These are phyloP conservation scores for Poecilia velifera DNA, from an alignment of 2,797 vertebrate species.

Conservation along the genomic window DNA sequence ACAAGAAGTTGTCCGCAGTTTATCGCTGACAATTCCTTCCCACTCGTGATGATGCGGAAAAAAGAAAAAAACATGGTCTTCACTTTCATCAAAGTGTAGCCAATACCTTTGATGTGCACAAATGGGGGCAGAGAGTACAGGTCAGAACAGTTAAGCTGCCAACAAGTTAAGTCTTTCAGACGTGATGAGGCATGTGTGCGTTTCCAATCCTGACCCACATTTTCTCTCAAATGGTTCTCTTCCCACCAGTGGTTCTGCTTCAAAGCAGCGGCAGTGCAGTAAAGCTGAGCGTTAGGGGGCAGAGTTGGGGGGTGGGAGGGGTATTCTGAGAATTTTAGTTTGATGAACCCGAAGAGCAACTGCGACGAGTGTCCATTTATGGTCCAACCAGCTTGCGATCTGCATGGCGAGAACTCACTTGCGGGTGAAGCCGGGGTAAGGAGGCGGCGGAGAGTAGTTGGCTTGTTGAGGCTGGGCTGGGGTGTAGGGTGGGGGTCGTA, in stretches of 20 bases:
- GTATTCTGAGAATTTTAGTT: background rate
- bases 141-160: constrained; percentile 15
- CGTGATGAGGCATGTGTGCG: constrained; percentile 1
- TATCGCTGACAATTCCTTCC: constrained; percentile 1
- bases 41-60: constrained; percentile 10
- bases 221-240: constrained; percentile 21
- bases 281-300: background rate
- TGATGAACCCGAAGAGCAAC: background rate
- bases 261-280: constrained; percentile 9
- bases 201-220: constrained; percentile 22
- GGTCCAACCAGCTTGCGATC: background rate
- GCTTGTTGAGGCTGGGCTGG: constrained; percentile 76
- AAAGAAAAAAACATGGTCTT: constrained; percentile 36
- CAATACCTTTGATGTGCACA: constrained; percentile 53
- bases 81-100: constrained; percentile 51
- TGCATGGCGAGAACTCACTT: constrained; percentile 74
- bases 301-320: too few species aligned
- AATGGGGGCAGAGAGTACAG: constrained; percentile 14
- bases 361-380: background rate
- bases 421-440: constrained; percentile 86
- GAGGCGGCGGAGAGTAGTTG: constrained; percentile 86
- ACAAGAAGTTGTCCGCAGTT: background rate
- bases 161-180: constrained; percentile 26
- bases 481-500: constrained; percentile 88
- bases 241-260: constrained; percentile 9